These are phyloP conservation scores for Ellobius talpinus DNA, from an alignment of 2,113 vertebrate species.

Conservation along the genomic window DNA sequence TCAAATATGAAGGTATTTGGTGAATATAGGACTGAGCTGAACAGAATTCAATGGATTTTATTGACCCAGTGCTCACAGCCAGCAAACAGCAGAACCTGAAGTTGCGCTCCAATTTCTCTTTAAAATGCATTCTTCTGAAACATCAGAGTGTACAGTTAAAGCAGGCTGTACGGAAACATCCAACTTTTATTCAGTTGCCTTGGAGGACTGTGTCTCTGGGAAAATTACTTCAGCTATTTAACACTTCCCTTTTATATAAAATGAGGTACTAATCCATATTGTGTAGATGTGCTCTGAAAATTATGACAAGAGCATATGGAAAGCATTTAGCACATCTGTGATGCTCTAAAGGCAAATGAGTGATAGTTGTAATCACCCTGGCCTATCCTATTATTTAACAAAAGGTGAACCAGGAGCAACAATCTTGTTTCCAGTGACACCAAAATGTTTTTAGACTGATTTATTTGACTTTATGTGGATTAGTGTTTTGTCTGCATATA, in stretches of 20 bases:
- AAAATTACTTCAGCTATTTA: background rate
- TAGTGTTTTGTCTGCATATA: background rate
- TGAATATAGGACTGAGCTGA: slow-evolving; percentile 31
- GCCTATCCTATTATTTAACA: background rate
- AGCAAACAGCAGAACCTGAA: background rate
- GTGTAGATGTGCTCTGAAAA: background rate
- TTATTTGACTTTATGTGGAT: background rate
- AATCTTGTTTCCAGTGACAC: background rate
- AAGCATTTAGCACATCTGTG: background rate
- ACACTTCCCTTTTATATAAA: background rate
- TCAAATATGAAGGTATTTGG: background rate
- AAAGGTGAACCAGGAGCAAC: background rate
- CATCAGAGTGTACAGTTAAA: background rate
- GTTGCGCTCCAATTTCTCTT: background rate
- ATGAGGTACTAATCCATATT: background rate
- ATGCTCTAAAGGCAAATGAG: background rate
- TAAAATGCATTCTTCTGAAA: background rate
- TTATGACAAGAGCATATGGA: background rate
- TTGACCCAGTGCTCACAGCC: background rate
- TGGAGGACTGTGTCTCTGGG: background rate
- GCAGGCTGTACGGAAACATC: background rate
- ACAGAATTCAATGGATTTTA: slow-evolving; percentile 26
- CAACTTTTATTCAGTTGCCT: background rate
- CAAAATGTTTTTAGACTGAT: background rate
- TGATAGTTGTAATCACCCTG: background rate